Evolutionary conservation across 2,797 vertebrate species (phyloP).

Genomic region (Sitta carolinensis): DNA sequence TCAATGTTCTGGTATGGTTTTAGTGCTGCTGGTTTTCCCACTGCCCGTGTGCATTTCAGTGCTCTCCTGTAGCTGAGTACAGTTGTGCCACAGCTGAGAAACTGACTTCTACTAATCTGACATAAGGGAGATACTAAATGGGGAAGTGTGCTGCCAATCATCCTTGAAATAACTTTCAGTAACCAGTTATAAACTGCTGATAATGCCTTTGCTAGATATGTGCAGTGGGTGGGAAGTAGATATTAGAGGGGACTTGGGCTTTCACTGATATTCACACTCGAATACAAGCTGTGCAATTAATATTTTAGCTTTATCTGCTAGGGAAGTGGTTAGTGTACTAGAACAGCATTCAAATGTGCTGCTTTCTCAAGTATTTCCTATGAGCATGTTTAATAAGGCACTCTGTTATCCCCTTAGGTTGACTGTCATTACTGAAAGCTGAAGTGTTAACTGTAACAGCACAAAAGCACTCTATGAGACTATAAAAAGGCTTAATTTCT

Average conservation of each 20-base stretch:
- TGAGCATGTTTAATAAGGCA: conserved; percentile 14
- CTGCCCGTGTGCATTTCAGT: background rate
- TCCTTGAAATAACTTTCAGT: background rate
- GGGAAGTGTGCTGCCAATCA: background rate
- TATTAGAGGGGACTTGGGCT: background rate
- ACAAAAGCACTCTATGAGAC: background rate
- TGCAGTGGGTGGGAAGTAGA: background rate
- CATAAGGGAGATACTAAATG: background rate
- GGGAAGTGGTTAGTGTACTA: background rate
- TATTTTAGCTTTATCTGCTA: conserved; percentile 2
- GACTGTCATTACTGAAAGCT: conserved; percentile 6
- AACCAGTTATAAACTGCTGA: background rate
- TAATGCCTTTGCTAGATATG: background rate
- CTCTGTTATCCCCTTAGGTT: background rate
- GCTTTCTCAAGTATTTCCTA: conserved; percentile 3
- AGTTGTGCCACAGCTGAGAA: background rate
- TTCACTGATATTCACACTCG: background rate
- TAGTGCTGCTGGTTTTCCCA: background rate
- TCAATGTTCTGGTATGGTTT: background rate
- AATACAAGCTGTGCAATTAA: background rate
- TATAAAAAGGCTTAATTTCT: background rate
- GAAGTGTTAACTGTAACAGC: background rate
- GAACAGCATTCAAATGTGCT: background rate
- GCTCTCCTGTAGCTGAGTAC: background rate
- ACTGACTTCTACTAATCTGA: background rate